phyloP scores from a whole-genome alignment of 2,113 vertebrate species.

The Tamias sibiricus region DNA sequence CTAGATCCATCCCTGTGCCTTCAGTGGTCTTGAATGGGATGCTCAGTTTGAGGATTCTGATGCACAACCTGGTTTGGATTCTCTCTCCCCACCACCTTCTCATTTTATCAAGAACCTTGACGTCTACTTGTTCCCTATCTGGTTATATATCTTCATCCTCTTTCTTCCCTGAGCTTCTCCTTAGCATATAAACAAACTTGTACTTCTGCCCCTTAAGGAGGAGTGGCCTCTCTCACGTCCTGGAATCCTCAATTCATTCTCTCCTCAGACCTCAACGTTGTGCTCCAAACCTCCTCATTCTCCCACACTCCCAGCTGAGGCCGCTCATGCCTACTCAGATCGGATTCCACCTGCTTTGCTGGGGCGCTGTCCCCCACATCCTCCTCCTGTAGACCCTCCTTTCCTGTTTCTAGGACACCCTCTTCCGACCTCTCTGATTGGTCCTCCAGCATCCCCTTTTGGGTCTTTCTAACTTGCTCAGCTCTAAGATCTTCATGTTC shows the following conservation, averaged over 20 bases:
- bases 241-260: neutral
- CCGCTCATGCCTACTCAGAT: fast-evolving
- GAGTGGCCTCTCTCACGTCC: neutral
- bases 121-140: fast-evolving
- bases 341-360: fast-evolving
- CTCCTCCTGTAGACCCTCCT: neutral
- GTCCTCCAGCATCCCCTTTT: neutral
- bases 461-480: neutral
- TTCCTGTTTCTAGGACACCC: neutral
- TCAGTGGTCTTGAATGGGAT: neutral
- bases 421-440: neutral
- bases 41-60: neutral
- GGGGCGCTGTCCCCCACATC: neutral
- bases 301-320: neutral
- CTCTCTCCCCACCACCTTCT: too few species aligned
- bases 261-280: neutral
- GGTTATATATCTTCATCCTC: neutral
- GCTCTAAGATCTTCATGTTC: neutral
- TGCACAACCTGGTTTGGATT: fast-evolving
- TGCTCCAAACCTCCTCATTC: fast-evolving
- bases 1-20: neutral
- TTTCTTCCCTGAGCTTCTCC: neutral
- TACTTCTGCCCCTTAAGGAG: neutral
- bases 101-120: neutral
- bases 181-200: neutral